phyloP scores from a whole-genome alignment of 2,888 invertebrate species.

The Drosophila phalerata region DNA sequence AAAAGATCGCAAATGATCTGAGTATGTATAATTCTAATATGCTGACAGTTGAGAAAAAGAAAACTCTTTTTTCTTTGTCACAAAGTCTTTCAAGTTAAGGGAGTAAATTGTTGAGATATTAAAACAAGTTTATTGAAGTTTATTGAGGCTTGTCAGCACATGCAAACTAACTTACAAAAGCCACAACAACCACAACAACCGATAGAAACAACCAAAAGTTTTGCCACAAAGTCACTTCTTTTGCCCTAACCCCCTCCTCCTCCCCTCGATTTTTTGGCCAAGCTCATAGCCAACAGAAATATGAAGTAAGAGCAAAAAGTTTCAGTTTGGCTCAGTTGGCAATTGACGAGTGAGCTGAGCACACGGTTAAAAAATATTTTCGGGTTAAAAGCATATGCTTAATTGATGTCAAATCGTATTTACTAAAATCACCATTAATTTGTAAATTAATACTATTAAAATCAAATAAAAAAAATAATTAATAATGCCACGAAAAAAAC shows the following conservation, averaged over 20 bases:
- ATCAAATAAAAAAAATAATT: not conserved
- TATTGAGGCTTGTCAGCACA: conserved; percentile 78
- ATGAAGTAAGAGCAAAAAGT: conserved; percentile 38
- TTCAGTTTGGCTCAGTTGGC: conserved; percentile 56
- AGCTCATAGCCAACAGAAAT: conserved; percentile 33
- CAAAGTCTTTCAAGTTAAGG: conserved; percentile 10
- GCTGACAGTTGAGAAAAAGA: not conserved
- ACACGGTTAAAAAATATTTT: conserved; percentile 35
- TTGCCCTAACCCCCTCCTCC: not conserved
- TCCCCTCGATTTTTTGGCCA: conserved; percentile 5
- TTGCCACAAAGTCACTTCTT: conserved; percentile 28
- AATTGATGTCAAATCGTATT: not conserved
- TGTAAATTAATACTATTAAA: not conserved
- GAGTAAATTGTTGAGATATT: conserved; percentile 64
- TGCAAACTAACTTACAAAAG: conserved; percentile 61
- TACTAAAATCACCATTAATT: not conserved
- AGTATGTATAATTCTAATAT: not conserved
- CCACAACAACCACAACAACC: conserved; percentile 47
- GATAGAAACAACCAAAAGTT: conserved; percentile 40
- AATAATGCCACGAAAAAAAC: conserved; percentile 82
- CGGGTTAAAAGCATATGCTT: not conserved
- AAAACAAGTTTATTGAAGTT: conserved; percentile 77
- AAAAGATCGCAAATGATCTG: not conserved
- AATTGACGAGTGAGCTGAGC: conserved; percentile 51
- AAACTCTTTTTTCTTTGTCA: conserved; percentile 3